Evolutionary conservation across 2,113 vertebrate genomes (phyloP).

Genomic region (Myiozetetes cayanensis): DNA sequence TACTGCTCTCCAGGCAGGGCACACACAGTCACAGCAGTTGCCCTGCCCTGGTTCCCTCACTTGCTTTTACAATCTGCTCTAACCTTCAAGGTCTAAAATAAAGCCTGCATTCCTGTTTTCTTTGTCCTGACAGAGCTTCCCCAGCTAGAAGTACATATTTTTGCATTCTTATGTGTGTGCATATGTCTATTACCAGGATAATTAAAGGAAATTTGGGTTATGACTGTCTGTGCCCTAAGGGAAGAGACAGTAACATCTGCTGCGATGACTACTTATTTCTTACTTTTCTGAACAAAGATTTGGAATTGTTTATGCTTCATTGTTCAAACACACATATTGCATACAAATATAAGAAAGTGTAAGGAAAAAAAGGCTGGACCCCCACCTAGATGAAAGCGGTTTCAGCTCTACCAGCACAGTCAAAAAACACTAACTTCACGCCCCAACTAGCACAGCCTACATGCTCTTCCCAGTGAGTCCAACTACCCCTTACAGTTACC

Average conservation of each 20-base stretch:
- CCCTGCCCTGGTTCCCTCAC: not conserved
- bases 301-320: conserved; percentile 47
- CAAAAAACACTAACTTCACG: not conserved
- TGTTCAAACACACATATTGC: conserved; percentile 35
- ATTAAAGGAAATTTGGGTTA: conserved; percentile 51
- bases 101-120: not conserved
- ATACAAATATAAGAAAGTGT: conserved; percentile 33
- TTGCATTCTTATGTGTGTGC: not conserved
- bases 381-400: conserved; percentile 66
- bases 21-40: rapidly evolving
- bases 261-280: conserved; percentile 18
- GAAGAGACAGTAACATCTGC: conserved; percentile 56
- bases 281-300: conserved; percentile 32
- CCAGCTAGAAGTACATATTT: not conserved
- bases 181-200: not conserved
- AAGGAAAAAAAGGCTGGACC: conserved; percentile 22
- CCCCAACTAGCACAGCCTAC: not conserved
- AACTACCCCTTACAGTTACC: not conserved
- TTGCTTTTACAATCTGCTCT: not conserved
- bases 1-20: not conserved
- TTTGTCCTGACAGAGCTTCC: not conserved
- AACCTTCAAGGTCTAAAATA: not conserved
- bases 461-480: not conserved
- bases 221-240: conserved; percentile 51
- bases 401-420: conserved; percentile 3